Evolutionary conservation across 1,140 invertebrate species (phyloP), one percentile per base, ranked within the genome.

Genomic region (Odontomachus brunneus): DNA sequence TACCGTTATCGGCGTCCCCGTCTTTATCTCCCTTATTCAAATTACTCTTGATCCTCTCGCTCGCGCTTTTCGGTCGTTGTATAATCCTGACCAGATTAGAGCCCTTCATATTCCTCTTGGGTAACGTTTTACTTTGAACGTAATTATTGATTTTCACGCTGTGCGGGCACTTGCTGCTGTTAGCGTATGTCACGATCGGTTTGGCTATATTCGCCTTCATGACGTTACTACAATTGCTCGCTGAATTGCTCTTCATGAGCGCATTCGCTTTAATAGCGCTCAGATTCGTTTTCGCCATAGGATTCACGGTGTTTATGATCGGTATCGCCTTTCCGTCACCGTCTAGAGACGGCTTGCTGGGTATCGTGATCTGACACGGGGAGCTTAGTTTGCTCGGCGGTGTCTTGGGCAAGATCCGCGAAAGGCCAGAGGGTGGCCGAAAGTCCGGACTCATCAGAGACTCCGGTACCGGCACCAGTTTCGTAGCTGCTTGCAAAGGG

Each of bases 391-490:
- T 92, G 67, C 89, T 92, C 24, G 92, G 88, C 9, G 92, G 91
- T 12, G 92, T 92, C 73, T 93, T 93, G 29, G 90, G 87, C 69
- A 93, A 82, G 62, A 93, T 88, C 66, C 91, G 85, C 26, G 91
- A 92, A 2, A 93, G 85, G 44, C 93, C 93, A 9, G 92, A 93
- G 19, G 94, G 91, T 80, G 96, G 95, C 87, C 96, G 94, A 90
- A 97, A 97, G 92, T 97, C 97, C 2, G 97, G 97, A 92, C 97
- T 97, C 96, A 97, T 97, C 0, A 97, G 93, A 0, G 97, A 97
- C 90, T 98, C 97, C 11, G 97, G 97, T 49, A 98, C 97, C 3
- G 97, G 97, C 1, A 98, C 96, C 93, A 98, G 96, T 93, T 97
- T 97, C 0, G 97, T 97, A 55, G 97, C 96, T 53, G 97, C 97